A percentile compares a stretch with the other conserved stretches of the same genome.
Conservation (phyloP, 2,888 invertebrate species). For the Cephus runcator region DNA sequence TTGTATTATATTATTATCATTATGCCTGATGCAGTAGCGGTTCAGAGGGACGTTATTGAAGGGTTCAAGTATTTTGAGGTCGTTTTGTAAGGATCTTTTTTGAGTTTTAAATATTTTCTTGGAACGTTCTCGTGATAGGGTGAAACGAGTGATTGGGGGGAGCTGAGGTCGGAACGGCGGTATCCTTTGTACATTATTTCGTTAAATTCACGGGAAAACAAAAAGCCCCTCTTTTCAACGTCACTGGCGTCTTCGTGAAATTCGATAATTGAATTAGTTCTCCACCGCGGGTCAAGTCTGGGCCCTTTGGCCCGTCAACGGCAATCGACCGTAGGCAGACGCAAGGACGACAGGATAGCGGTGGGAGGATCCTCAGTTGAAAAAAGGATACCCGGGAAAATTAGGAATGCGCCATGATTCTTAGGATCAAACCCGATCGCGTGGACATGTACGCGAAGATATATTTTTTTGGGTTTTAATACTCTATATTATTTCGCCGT, state of each 20-base stretch:
- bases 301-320: background rate
- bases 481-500: background rate
- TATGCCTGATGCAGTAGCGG: background rate
- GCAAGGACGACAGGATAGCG: background rate
- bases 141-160: background rate
- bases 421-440: constrained; percentile 13
- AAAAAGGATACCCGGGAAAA: constrained; percentile 14
- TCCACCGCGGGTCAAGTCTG: constrained; percentile 10
- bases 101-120: background rate
- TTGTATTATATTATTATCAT: background rate
- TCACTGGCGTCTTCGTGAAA: constrained; percentile 15
- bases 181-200: constrained; percentile 20
- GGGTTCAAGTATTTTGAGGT: background rate
- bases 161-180: background rate
- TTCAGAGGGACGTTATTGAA: background rate
- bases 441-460: background rate
- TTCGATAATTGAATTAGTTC: constrained; percentile 22
- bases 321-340: background rate
- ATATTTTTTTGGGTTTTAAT: background rate
- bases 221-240: background rate
- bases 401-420: constrained; percentile 26
- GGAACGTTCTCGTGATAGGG: background rate
- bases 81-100: background rate
- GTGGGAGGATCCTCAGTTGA: background rate
- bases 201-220: constrained; percentile 18